Base-by-base conservation (phyloP, 1,140 invertebrate genomes). In the Cherax destructor region DNA sequence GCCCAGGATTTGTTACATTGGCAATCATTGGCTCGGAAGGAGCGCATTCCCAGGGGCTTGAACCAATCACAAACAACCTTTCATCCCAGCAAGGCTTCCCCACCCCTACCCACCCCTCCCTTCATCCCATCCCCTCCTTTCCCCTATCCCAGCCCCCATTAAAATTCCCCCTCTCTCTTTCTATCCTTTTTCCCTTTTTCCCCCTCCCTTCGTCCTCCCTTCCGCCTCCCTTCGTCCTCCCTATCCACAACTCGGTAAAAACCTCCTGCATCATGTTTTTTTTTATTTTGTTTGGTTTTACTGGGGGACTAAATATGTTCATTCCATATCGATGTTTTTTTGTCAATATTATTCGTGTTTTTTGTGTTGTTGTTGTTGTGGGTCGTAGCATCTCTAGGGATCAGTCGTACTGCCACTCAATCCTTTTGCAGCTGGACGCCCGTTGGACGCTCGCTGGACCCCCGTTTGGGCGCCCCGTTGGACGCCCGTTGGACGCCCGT, bases 1-100 rank as follows among this genome's bases (percentile, higher is more conserved):
- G 86, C 49, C 41, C n/a, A 49, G 86, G 91, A 88, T 92, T 92
- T 92, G 91, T 92, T 88, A 92, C 91, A 92, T 92, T 92, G 91
- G 91, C 91, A 92, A 92, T 92, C 91, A 92, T 92, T 92, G 91
- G 91, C 77, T 88, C 86, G 91, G 86, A 92, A 92, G 91, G 91
- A 92, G 91, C 88, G 86, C 61, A 50, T 61, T 88, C 91, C 91
- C 91, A 41, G 13, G 61, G 91, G 91, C 80, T 77, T 78, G 56
- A 88, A 87, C 91, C 91, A 88, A 92, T 92, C 91, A 88, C 91
- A 92, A 92, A 92, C 91, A 92, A 92, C 85, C 91, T 92, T 88
- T 87, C 86, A 92, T 92, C 86, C 91, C 85, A 24, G 83, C 77
- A 61, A 86, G 77, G 41, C 83, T 72, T 61, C 84, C 84, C 89